Conservation (phyloP, 2,888 invertebrate species). For the Clusia tigrina region DNA sequence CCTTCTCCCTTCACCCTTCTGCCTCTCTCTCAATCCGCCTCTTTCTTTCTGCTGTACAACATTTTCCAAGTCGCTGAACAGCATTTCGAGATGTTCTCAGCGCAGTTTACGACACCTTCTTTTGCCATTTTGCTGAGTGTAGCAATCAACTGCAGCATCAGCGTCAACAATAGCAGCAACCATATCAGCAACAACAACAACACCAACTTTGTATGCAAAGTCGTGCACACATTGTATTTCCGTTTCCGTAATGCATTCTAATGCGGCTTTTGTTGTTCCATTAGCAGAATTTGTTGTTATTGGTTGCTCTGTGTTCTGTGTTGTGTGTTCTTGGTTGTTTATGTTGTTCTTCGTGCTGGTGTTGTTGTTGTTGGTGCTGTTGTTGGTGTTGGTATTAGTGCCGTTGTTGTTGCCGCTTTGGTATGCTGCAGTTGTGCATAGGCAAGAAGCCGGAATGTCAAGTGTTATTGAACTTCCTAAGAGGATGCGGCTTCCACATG, state of each 20-base stretch:
- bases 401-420: background rate
- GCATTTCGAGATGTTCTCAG: no score
- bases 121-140: no score
- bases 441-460: constrained; percentile 22
- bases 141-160: constrained; percentile 6
- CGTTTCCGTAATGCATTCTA: constrained; percentile 28
- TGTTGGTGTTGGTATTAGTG: background rate
- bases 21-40: no score
- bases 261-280: background rate
- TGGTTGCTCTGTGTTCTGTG: constrained; percentile 6
- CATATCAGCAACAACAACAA: background rate
- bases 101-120: no score
- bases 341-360: constrained; percentile 15
- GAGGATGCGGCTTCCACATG: constrained; percentile 24
- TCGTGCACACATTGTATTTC: constrained; percentile 5
- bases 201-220: constrained; percentile 9
- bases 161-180: background rate
- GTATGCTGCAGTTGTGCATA: background rate
- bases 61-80: no score
- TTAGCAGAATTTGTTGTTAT: constrained; percentile 2
- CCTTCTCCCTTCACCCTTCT: no score
- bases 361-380: background rate
- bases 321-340: background rate
- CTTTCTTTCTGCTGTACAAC: no score
- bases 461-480: constrained; percentile 37